phyloP scores from a whole-genome alignment of 1,140 invertebrate genomes.

The Lutraria rhynchaena region DNA sequence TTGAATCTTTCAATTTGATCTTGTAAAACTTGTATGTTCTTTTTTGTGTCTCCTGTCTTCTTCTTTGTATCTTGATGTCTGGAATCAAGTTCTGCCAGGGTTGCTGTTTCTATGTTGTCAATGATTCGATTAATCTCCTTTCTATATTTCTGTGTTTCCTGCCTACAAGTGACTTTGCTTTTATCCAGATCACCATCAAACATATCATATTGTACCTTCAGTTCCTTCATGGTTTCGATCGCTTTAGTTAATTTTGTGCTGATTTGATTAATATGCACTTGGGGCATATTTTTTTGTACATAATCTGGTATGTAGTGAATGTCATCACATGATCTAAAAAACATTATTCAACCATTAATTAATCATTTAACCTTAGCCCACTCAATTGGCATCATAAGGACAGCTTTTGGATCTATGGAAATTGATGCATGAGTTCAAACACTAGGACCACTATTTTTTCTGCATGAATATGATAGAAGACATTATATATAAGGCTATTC shows the following conservation, averaged over 20 bases:
- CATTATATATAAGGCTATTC: too few species aligned
- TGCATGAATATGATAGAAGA: too few species aligned
- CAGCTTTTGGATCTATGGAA: not conserved
- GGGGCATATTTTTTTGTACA: not conserved
- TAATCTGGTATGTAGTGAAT: slow-evolving; percentile 1
- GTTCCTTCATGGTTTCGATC: not conserved
- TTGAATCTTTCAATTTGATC: not conserved
- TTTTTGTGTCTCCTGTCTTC: not conserved
- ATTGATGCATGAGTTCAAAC: not conserved
- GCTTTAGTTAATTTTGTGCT: not conserved
- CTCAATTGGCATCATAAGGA: not conserved
- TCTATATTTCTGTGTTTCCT: not conserved
- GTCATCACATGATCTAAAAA: not conserved
- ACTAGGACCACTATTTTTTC: not conserved
- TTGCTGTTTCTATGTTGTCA: not conserved
- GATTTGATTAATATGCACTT: not conserved
- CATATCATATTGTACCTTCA: not conserved
- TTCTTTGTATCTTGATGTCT: not conserved
- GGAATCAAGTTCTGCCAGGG: not conserved
- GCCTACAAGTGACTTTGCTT: not conserved
- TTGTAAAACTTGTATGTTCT: not conserved
- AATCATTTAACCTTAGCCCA: too few species aligned
- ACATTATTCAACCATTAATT: too few species aligned
- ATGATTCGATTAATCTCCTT: not conserved
- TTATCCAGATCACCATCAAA: not conserved